phyloP scores from a whole-genome alignment of 2,888 invertebrate genomes.

The Agrochola lychnidis region DNA sequence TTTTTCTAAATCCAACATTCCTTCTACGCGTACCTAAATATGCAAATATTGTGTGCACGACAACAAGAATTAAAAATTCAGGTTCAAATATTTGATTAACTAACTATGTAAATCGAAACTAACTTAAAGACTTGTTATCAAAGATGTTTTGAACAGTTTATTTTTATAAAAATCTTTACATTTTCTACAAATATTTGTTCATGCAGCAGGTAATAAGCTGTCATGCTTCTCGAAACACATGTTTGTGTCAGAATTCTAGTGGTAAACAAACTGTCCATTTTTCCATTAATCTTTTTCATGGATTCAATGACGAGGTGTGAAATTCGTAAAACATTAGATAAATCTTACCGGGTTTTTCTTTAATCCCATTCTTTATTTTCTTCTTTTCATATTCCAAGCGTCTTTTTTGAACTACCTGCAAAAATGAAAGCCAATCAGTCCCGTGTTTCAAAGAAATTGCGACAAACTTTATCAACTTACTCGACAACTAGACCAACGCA shows the following conservation, averaged over 20 bases:
- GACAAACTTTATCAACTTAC: no score
- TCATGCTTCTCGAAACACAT: not conserved
- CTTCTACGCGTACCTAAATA: constrained; percentile 3
- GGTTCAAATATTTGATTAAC: constrained; percentile 16
- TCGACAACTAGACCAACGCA: no score
- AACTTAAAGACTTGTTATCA: not conserved
- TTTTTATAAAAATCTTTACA: not conserved
- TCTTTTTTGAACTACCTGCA: constrained; percentile 82
- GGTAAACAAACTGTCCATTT: no score
- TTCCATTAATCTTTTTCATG: not conserved
- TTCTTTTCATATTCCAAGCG: constrained; percentile 78
- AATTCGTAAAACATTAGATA: not conserved
- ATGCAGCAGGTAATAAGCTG: not conserved
- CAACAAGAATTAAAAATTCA: constrained; percentile 29
- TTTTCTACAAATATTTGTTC: not conserved
- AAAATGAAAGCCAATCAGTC: constrained; percentile 26
- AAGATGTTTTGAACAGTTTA: not conserved
- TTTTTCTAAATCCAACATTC: constrained; percentile 11
- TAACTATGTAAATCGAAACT: not conserved
- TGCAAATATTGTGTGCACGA: constrained; percentile 18
- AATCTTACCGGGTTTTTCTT: constrained; percentile 66
- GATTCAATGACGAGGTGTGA: not conserved
- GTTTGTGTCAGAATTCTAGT: not conserved
- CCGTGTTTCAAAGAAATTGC: not conserved
- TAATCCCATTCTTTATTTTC: constrained; percentile 61